Conservation (phyloP, 2,797 vertebrate genomes). For the Myotis daubentonii region DNA sequence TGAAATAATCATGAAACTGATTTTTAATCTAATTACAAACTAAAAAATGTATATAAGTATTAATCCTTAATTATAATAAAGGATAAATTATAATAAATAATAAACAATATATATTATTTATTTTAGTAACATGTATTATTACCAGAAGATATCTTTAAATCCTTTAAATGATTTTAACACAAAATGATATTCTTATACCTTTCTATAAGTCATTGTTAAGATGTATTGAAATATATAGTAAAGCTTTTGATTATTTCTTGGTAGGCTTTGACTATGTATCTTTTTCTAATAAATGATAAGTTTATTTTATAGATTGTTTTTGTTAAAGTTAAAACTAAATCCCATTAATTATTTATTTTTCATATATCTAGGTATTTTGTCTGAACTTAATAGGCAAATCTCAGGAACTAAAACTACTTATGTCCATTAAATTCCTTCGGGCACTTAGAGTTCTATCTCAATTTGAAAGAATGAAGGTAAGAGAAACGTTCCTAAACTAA, state of each 20-base stretch:
- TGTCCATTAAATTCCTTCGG: conserved; percentile 74
- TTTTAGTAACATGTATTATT: background rate
- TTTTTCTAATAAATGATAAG: background rate
- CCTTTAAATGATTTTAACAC: background rate
- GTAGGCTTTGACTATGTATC: background rate
- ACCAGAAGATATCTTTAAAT: background rate
- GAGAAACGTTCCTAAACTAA: conserved; percentile 57
- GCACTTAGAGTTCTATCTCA: conserved; percentile 83
- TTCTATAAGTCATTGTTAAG: background rate
- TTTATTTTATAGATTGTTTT: conserved; percentile 28
- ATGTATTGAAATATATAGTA: background rate
- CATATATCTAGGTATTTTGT: conserved; percentile 72
- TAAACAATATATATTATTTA: background rate
- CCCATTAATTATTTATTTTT: background rate
- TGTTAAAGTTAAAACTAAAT: conserved; percentile 23
- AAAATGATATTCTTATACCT: background rate
- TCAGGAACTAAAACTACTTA: conserved; percentile 64
- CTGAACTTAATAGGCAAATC: conserved; percentile 75
- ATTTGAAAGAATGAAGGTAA: conserved; percentile 94
- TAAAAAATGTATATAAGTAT: background rate
- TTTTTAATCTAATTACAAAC: conserved; percentile 23
- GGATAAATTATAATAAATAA: no score
- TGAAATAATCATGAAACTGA: background rate
- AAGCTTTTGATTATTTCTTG: conserved; percentile 1
- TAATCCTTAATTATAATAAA: background rate